Percentiles rank a stretch among this genome's conserved stretches.
Conservation (phyloP, 2,797 vertebrate genomes). For the Tenualosa thibaudeaui region DNA sequence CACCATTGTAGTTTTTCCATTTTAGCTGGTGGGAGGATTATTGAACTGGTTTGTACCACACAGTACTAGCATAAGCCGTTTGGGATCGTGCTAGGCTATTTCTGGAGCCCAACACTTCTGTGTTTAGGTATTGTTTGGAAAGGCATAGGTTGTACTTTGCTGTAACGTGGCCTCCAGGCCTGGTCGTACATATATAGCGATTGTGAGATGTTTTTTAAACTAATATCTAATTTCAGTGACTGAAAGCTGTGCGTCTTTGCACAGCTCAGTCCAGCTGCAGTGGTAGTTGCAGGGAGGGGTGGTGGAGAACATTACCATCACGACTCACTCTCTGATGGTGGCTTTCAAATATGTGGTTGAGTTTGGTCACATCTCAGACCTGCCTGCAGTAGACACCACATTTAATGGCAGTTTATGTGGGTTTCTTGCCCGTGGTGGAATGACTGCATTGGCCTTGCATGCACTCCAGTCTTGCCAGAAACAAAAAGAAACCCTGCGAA, state of each 20-base stretch:
- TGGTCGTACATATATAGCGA: background rate
- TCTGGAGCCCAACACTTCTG: background rate
- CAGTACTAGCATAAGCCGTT: constrained; percentile 18
- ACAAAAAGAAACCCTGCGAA: no score
- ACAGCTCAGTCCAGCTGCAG: background rate
- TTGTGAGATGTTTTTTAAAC: background rate
- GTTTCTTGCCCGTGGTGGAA: no score
- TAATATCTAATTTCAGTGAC: background rate
- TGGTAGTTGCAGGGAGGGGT: background rate
- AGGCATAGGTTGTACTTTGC: background rate
- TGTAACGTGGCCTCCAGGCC: background rate
- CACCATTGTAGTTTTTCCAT: background rate
- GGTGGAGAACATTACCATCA: background rate
- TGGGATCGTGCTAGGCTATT: background rate
- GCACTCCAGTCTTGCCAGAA: no score
- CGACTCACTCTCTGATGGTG: constrained; percentile 1
- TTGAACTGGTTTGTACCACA: constrained; percentile 18
- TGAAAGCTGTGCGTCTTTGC: background rate
- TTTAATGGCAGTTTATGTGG: no score
- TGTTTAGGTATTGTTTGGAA: background rate
- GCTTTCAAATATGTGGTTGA: background rate
- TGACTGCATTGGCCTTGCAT: no score
- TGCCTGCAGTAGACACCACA: background rate
- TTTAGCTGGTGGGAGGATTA: constrained; percentile 20
- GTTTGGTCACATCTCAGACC: background rate